A percentile compares a stretch with the other conserved stretches of the same genome.
These are phyloP conservation scores for Aspiorhynchus laticeps DNA, from an alignment of 2,113 vertebrate genomes.

Conservation along the genomic window DNA sequence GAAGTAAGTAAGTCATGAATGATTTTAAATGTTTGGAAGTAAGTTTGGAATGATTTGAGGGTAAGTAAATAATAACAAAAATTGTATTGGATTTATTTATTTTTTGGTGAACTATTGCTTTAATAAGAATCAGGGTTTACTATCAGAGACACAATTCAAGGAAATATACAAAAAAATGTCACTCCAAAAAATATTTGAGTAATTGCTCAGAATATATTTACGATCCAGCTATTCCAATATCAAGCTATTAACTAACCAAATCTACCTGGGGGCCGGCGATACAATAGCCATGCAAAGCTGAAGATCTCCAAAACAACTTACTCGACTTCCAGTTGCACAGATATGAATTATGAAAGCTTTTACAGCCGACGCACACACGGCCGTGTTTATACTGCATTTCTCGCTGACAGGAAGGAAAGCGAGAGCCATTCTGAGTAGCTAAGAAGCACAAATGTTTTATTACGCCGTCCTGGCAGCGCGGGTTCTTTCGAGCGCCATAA, in stretches of 20 bases:
- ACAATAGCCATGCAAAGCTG: conserved; percentile 65
- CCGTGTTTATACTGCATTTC: conserved; percentile 95
- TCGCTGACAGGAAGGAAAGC: conserved; percentile 90
- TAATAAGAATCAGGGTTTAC: conserved; percentile 14
- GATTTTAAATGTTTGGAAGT: too few relatives aligned
- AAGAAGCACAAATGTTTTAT: conserved; percentile 87
- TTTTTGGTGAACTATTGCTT: neutral
- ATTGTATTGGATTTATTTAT: too few relatives aligned
- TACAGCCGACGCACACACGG: conserved; percentile 83
- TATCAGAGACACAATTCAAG: neutral
- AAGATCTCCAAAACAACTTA: conserved; percentile 69
- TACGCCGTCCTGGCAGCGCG: conserved; percentile 80
- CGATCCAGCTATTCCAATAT: conserved; percentile 62
- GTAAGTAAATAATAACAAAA: neutral
- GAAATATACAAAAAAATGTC: neutral
- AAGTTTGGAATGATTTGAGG: too few relatives aligned
- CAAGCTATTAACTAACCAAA: conserved; percentile 58
- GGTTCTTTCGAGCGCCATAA: conserved; percentile 86
- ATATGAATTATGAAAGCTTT: conserved; percentile 94
- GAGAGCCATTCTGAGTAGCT: conserved; percentile 91
- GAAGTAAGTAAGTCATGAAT: neutral
- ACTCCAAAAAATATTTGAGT: conserved; percentile 15
- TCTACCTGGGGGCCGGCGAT: conserved; percentile 32
- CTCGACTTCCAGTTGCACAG: conserved; percentile 75
- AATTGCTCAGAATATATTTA: conserved; percentile 66